These are phyloP conservation scores for Pseudorasbora parva DNA, from an alignment of 2,113 vertebrate species.

Conservation along the genomic window DNA sequence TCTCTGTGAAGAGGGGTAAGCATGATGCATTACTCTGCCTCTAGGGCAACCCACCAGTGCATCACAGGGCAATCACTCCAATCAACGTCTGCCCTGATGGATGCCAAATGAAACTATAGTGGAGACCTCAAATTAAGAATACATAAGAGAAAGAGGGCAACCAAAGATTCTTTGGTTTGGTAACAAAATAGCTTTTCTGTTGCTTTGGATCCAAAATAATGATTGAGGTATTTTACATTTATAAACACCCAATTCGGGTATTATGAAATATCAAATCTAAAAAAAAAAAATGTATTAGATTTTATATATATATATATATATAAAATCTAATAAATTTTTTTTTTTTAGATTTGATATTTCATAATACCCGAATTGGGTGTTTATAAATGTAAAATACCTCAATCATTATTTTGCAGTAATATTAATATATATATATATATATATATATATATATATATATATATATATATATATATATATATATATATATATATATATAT, in stretches of 20 bases:
- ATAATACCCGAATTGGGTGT: no score
- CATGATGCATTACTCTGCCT: slow-evolving; percentile 69
- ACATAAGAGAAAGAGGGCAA: slow-evolving; percentile 9
- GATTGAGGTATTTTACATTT: not conserved
- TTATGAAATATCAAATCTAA: no score
- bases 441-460: no score
- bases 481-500: no score
- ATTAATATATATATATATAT: no score
- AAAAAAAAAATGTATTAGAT: no score
- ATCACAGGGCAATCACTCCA: slow-evolving; percentile 65
- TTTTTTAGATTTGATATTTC: no score
- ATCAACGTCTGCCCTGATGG: slow-evolving; percentile 66
- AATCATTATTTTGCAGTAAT: no score
- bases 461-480: no score
- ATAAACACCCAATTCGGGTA: not conserved
- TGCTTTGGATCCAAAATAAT: not conserved
- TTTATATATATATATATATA: no score
- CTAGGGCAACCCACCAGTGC: slow-evolving; percentile 66
- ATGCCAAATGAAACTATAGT: slow-evolving; percentile 45
- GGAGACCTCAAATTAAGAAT: slow-evolving; percentile 31
- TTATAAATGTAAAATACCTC: no score
- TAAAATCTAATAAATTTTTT: no score
- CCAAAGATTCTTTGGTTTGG: not conserved
- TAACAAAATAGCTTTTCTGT: slow-evolving; percentile 9
- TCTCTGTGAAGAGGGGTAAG: slow-evolving; percentile 57